phyloP scores from a whole-genome alignment of 2,797 vertebrate species.

The Schizopygopsis malacanthus region DNA sequence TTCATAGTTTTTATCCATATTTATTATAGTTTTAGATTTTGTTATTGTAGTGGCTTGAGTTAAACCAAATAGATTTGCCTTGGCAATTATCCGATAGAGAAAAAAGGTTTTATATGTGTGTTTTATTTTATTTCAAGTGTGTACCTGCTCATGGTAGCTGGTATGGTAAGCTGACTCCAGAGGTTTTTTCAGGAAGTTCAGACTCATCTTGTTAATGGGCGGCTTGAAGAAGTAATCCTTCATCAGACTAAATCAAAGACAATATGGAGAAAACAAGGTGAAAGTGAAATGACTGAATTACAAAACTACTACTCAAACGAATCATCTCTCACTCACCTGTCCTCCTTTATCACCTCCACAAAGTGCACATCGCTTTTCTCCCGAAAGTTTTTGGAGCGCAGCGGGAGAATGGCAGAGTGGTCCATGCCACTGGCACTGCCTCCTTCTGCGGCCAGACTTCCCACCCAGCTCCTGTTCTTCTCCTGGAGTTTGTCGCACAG shows the following conservation, averaged over 20 bases:
- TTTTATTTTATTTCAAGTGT: background rate
- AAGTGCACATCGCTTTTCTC: slow-evolving; percentile 96
- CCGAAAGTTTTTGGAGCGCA: slow-evolving; percentile 91
- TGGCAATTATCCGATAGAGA: too few relatives aligned
- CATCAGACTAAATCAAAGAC: slow-evolving; percentile 84
- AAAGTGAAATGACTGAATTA: background rate
- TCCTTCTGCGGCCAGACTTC: slow-evolving; percentile 70
- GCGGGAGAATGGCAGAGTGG: slow-evolving; percentile 91
- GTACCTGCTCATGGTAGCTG: slow-evolving; percentile 95
- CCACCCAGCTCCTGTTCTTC: slow-evolving; percentile 86
- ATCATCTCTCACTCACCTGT: slow-evolving; percentile 82
- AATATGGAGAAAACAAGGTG: background rate
- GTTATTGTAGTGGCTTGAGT: too few relatives aligned
- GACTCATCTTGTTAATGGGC: slow-evolving; percentile 96
- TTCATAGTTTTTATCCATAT: too few relatives aligned
- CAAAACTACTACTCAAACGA: background rate
- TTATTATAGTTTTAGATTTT: too few relatives aligned
- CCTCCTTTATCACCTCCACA: slow-evolving; percentile 96
- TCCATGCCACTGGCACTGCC: slow-evolving; percentile 82
- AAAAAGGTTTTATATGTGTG: too few relatives aligned
- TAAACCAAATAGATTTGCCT: too few relatives aligned
- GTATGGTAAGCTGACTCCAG: slow-evolving; percentile 89
- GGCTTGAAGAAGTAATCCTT: slow-evolving; percentile 99
- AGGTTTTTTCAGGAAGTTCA: slow-evolving; percentile 91
- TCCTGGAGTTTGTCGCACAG: slow-evolving; percentile 94